phyloP scores from a whole-genome alignment of 2,113 vertebrate species.

The Chrysochloris asiatica region DNA sequence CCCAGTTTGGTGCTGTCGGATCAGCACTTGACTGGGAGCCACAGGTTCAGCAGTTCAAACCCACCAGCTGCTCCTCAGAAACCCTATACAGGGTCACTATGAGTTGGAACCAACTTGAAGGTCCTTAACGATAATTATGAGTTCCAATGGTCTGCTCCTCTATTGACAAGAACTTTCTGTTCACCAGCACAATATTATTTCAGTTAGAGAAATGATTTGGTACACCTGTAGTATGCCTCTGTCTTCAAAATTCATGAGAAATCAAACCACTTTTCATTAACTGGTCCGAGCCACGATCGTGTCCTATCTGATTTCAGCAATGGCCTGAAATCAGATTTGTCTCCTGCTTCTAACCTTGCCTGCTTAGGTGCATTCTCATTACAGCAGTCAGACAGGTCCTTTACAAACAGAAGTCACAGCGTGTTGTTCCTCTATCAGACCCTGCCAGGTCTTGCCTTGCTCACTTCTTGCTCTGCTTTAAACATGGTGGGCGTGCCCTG shows the following conservation, averaged over 20 bases:
- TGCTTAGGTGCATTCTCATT: not conserved
- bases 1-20: no score
- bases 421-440: not conserved
- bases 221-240: not conserved
- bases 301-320: not conserved
- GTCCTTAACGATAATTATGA: no score
- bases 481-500: no score
- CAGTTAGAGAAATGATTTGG: not conserved
- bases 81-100: no score
- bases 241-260: not conserved
- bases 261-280: not conserved
- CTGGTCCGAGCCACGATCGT: accelerated
- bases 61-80: no score
- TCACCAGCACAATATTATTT: not conserved
- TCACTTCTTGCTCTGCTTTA: no score
- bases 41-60: no score
- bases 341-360: not conserved
- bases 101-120: no score
- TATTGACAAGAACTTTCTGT: not conserved
- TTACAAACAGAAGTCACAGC: not conserved
- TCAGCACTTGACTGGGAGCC: no score
- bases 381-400: not conserved
- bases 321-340: not conserved
- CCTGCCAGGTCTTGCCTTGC: no score
- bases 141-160: not conserved